Conservation (phyloP, 2,888 invertebrate genomes). For the Drosophila kanekoi region DNA sequence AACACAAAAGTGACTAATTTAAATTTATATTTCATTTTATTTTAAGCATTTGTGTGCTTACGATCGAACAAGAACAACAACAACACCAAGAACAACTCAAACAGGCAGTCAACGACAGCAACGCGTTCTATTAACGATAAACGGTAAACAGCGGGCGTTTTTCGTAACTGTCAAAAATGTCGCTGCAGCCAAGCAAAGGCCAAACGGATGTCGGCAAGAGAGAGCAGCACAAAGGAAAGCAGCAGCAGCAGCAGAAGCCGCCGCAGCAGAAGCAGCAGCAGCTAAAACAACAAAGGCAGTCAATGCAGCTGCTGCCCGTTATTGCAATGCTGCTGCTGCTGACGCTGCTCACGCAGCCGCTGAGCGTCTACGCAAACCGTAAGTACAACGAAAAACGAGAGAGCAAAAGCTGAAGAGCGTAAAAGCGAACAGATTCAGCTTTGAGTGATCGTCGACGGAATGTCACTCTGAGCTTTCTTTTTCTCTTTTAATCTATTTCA, state of each 20-base stretch:
- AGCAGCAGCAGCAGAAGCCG: constrained; percentile 11
- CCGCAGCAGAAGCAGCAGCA: constrained; percentile 23
- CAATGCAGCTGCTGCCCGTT: constrained; percentile 50
- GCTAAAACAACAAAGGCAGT: constrained; percentile 24
- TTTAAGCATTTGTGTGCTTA: constrained; percentile 12
- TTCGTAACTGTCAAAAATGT: constrained; percentile 42
- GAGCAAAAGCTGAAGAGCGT: not conserved
- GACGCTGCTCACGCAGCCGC: constrained; percentile 60
- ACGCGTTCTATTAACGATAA: constrained; percentile 22
- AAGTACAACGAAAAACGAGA: constrained; percentile 45
- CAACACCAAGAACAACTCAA: constrained; percentile 24
- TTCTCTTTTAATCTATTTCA: not conserved
- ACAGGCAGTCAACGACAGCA: constrained; percentile 22
- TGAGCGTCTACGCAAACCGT: constrained; percentile 64
- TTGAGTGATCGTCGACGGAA: constrained; percentile 5
- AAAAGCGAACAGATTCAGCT: not conserved
- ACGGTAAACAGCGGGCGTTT: constrained; percentile 27
- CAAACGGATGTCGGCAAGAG: constrained; percentile 25
- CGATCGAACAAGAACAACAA: constrained; percentile 10
- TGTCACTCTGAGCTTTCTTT: not conserved
- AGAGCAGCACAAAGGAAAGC: constrained; percentile 32
- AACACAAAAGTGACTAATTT: constrained; percentile 9
- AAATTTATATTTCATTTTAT: constrained; percentile 10
- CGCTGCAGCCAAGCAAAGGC: constrained; percentile 41
- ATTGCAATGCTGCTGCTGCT: constrained; percentile 64